Percentiles rank a stretch among this genome's conserved stretches.
These are phyloP conservation scores for Palaemon carinicauda DNA, from an alignment of 1,140 invertebrate genomes.

Conservation along the genomic window DNA sequence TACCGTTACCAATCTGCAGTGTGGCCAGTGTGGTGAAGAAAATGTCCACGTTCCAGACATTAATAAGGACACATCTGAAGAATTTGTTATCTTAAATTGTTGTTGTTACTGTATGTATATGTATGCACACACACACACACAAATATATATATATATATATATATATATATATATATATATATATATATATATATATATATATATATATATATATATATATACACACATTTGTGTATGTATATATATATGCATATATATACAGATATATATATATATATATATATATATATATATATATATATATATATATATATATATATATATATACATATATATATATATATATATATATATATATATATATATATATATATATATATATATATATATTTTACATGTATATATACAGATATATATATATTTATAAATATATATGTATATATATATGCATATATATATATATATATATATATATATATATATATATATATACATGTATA, in stretches of 20 bases:
- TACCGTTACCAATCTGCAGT: no score
- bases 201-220: constrained; percentile 2
- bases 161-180: not conserved
- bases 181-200: not conserved
- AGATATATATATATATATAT: not conserved
- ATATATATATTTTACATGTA: not conserved
- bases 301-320: constrained; percentile 2
- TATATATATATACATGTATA: no score
- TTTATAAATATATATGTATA: no score
- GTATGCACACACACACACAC: not conserved
- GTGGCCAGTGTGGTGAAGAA: no score
- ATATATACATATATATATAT: not conserved
- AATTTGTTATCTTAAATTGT: not conserved
- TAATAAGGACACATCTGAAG: no score
- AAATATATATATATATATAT: not conserved
- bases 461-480: no score
- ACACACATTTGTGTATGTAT: not conserved
- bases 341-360: constrained; percentile 2
- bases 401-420: no score
- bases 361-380: constrained; percentile 2
- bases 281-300: constrained; percentile 2
- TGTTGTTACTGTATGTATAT: not conserved
- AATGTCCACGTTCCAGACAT: no score
- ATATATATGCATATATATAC: not conserved
- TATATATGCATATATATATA: no score